Conservation (phyloP, 92 coral and sea anemone genomes). For the Zoanthus gigantus region DNA sequence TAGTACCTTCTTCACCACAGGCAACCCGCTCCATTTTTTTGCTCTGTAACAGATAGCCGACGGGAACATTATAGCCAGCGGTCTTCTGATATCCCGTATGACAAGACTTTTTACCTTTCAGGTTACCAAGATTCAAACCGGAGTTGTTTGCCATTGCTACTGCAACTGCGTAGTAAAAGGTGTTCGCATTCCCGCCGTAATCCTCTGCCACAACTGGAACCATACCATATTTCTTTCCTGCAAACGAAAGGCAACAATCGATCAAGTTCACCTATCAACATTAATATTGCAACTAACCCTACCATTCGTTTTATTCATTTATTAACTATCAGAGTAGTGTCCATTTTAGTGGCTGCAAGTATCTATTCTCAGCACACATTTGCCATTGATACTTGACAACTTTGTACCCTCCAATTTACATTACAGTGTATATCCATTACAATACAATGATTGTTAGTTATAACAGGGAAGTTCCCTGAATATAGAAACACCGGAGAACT, state of each 20-base stretch:
- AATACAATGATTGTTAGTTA: no score
- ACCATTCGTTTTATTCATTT: no score
- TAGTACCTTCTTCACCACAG: conserved; percentile 26
- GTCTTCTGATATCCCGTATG: conserved; percentile 85
- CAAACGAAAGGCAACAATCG: neutral
- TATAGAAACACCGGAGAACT: no score
- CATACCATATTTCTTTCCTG: conserved; percentile 27
- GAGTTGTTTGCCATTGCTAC: conserved; percentile 64
- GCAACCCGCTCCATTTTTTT: conserved; percentile 3
- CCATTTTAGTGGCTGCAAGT: no score
- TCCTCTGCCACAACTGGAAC: conserved; percentile 69
- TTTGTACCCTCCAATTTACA: no score
- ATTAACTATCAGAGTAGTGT: no score
- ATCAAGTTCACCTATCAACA: no score
- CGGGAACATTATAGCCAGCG: conserved; percentile 82
- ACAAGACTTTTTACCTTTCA: conserved; percentile 77
- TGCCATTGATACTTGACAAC: no score
- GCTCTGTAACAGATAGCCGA: conserved; percentile 69
- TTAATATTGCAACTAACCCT: no score
- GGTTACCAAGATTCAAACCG: conserved; percentile 33
- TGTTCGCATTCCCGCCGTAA: conserved; percentile 41
- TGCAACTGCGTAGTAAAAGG: conserved; percentile 80
- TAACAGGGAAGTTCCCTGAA: no score
- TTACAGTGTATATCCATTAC: no score
- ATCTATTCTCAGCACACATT: no score